Conservation (phyloP, 2,797 vertebrate species). For the Sternarchorhynchus goeldii region DNA sequence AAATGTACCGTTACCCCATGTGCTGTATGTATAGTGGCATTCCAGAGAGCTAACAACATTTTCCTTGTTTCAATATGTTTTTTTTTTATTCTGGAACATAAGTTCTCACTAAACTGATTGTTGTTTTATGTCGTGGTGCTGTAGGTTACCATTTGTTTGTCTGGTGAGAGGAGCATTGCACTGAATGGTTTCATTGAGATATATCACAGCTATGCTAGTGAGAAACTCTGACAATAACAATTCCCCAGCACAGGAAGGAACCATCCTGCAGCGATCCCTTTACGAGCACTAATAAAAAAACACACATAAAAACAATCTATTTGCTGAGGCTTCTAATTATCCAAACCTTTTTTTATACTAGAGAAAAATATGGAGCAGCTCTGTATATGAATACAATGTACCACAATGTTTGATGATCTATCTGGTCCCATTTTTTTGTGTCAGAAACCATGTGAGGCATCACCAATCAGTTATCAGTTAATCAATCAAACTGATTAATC, state of each 20-base stretch:
- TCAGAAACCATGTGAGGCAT: constrained; percentile 16
- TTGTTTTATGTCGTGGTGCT: constrained; percentile 17
- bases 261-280: constrained; percentile 32
- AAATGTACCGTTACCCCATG: constrained; percentile 14
- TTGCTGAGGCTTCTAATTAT: constrained; percentile 32
- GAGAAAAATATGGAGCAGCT: constrained; percentile 29
- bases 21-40: neutral
- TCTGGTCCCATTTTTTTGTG: neutral
- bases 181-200: constrained; percentile 50
- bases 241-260: constrained; percentile 46
- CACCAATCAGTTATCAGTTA: neutral
- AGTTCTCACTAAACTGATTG: constrained; percentile 32
- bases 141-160: neutral
- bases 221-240: constrained; percentile 53
- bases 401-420: constrained; percentile 2
- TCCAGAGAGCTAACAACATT: neutral
- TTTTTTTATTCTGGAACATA: constrained; percentile 23
- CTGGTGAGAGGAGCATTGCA: constrained; percentile 21
- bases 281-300: constrained; percentile 15
- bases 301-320: neutral
- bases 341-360: constrained; percentile 17
- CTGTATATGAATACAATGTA: neutral
- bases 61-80: constrained; percentile 8
- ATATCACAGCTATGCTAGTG: constrained; percentile 40
- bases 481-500: neutral